A percentile compares a stretch with the other conserved stretches of the same genome.
These are phyloP conservation scores for Drosophila mauritiana DNA, from an alignment of 1,140 invertebrate genomes.

Conservation along the genomic window DNA sequence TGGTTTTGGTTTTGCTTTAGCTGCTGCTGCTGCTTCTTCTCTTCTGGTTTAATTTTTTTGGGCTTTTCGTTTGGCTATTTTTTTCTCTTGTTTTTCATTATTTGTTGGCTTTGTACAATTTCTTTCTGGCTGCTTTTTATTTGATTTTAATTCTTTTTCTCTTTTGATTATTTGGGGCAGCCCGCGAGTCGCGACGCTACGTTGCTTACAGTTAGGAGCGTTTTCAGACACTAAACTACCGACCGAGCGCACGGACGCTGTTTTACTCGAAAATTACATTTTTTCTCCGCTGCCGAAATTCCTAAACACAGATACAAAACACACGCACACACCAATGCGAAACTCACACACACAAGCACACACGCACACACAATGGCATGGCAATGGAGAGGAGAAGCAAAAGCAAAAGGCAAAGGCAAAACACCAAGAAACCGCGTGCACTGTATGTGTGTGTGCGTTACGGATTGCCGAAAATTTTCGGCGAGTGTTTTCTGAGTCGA, in stretches of 20 bases:
- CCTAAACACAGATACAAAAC: slow-evolving; percentile 36
- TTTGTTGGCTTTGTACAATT: slow-evolving; percentile 17
- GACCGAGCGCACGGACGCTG: slow-evolving; percentile 30
- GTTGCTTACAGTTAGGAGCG: slow-evolving; percentile 75
- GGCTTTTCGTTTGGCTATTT: slow-evolving; percentile 35
- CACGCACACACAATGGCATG: background rate
- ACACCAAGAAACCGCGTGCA: slow-evolving; percentile 22
- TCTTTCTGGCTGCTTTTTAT: slow-evolving; percentile 18
- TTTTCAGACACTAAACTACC: slow-evolving; percentile 69
- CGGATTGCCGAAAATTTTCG: slow-evolving; percentile 50
- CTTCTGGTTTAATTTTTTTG: background rate
- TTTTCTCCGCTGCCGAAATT: slow-evolving; percentile 58
- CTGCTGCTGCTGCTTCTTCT: slow-evolving; percentile 9
- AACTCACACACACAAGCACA: background rate
- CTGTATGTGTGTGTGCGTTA: slow-evolving; percentile 34
- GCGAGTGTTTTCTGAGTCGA: slow-evolving; percentile 20
- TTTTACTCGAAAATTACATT: slow-evolving; percentile 58
- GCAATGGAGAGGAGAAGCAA: slow-evolving; percentile 7
- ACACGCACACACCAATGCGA: slow-evolving; percentile 6
- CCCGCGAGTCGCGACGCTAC: slow-evolving; percentile 48
- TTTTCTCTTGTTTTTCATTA: slow-evolving; percentile 15
- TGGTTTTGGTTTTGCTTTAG: too few relatives aligned
- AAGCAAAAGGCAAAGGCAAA: slow-evolving; percentile 5
- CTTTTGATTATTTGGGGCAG: slow-evolving; percentile 17
- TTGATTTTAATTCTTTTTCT: background rate